These are phyloP conservation scores for Agrochola litura DNA, from an alignment of 2,888 invertebrate genomes.

Conservation along the genomic window DNA sequence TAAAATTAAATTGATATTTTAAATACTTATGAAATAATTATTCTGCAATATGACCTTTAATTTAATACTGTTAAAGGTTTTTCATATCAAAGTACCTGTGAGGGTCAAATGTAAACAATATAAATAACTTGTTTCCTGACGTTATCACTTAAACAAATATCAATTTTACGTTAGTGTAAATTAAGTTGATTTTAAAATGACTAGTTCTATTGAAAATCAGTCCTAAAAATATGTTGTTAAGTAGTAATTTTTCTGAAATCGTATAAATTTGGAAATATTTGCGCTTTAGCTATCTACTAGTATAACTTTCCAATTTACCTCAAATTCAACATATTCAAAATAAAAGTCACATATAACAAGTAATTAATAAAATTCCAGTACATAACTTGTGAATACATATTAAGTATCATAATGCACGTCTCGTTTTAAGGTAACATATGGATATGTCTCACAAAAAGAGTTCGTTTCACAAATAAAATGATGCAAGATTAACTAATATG, in stretches of 20 bases:
- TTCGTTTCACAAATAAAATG: constrained; percentile 42
- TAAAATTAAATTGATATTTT: background rate
- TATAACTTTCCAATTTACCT: background rate
- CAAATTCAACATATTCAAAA: background rate
- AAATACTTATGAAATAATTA: too few relatives aligned
- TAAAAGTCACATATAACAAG: background rate
- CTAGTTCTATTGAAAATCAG: background rate
- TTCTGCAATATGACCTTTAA: too few relatives aligned
- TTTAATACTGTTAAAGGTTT: too few relatives aligned
- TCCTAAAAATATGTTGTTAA: background rate
- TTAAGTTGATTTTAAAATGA: background rate
- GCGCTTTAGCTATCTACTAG: background rate
- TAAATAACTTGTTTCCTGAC: too few relatives aligned
- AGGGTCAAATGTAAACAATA: background rate
- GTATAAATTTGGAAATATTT: background rate
- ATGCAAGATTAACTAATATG: constrained; percentile 31
- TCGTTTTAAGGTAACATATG: constrained; percentile 70
- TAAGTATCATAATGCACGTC: constrained; percentile 54
- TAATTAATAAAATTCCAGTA: constrained; percentile 53
- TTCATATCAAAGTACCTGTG: background rate
- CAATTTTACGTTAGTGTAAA: background rate
- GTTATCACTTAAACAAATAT: too few relatives aligned
- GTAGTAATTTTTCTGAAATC: background rate
- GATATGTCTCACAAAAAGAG: constrained; percentile 71
- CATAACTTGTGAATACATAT: constrained; percentile 60